Evolutionary conservation across 2,888 invertebrate genomes (phyloP), one percentile per base, ranked within the genome.

Genomic region (Caenorhabditis uteleia): DNA sequence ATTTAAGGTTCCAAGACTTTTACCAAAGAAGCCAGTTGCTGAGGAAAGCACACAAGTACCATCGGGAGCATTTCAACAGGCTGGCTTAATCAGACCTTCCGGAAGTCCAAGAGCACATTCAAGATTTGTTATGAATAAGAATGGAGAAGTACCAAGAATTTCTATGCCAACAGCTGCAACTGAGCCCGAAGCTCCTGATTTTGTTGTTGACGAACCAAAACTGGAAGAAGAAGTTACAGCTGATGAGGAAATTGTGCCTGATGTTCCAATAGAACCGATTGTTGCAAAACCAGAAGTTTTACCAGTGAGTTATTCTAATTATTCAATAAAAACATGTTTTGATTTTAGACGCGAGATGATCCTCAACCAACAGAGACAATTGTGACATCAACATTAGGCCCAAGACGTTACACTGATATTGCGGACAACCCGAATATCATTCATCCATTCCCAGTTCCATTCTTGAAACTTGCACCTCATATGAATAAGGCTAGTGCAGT

Each of bases 371-470:
- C 36, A 20, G 44, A n/a, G 23, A 36, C 4, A 26, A 10, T n/a
- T 29, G 5, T 38, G 1, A 42, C 36, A 10, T 58, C 70, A 2
- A 48, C 69, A 7, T 34, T 34, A 6, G 34, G 56, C 16, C 42
- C 51, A 2, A 12, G 67, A 39, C 20, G 40, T 2, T 57, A 48
- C 29, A 62, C 67, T 3, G 65, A 69, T 26, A 65, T 65, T 8
- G 49, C 62, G 14, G 74, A 74, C 44, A 62, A 68, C 33, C 71
- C 74, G 23, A 60, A 61, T 31, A 33, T 56, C 12, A 74, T 80
- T 16, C 74, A 75, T 23, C 82, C 82, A 16, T 76, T 81, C 68
- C 80, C 82, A 12, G 79, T 82, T 12, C 82, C 82, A 5, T 82
- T 81, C 56, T 62, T 83, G 29, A 80, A 77, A 47, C 64, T 56